phyloP scores from a whole-genome alignment of 2,113 vertebrate species.

The Corythornis madagascariensis region DNA sequence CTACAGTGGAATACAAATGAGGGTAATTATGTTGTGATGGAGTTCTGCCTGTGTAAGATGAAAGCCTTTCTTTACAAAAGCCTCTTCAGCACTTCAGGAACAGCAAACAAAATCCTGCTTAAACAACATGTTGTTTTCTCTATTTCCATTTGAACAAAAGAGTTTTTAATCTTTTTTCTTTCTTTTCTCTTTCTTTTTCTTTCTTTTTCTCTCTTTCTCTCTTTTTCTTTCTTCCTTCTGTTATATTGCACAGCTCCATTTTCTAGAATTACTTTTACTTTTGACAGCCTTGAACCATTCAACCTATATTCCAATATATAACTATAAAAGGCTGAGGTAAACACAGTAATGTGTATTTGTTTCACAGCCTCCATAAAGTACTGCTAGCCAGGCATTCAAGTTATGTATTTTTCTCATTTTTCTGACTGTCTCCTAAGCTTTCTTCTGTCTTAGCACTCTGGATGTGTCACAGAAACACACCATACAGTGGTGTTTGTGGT shows the following conservation, averaged over 20 bases:
- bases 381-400: not conserved
- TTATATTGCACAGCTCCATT: constrained; percentile 12
- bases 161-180: not conserved
- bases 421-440: not conserved
- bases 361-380: not conserved
- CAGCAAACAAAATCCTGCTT: constrained; percentile 68
- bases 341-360: not conserved
- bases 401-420: not conserved
- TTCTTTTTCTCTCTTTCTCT: not conserved
- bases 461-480: not conserved
- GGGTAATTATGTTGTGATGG: constrained; percentile 73
- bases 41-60: constrained; percentile 68
- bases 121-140: constrained; percentile 63
- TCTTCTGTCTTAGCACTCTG: not conserved
- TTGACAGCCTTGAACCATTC: constrained; percentile 30
- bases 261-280: constrained; percentile 2
- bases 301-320: not conserved
- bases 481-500: not conserved
- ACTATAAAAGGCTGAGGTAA: constrained; percentile 8
- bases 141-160: constrained; percentile 62
- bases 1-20: constrained; percentile 75
- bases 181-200: not conserved
- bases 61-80: constrained; percentile 73
- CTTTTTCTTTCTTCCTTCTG: not conserved
- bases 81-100: constrained; percentile 61